These are phyloP conservation scores for Oreortyx pictus DNA, from an alignment of 2,797 vertebrate genomes.

Conservation along the genomic window DNA sequence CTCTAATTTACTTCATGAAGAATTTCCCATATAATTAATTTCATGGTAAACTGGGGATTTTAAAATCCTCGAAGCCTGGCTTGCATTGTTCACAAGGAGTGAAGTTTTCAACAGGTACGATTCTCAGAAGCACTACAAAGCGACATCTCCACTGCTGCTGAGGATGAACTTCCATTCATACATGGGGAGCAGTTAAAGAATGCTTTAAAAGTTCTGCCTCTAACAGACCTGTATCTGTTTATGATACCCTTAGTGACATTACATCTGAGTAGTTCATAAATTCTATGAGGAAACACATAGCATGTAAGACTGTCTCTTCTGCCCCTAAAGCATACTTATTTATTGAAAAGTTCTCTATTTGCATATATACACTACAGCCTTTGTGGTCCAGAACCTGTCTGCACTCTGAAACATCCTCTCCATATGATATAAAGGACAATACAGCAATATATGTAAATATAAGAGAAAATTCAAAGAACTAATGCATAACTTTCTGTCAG, in stretches of 20 bases:
- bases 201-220: neutral
- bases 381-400: neutral
- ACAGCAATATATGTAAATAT: neutral
- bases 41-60: neutral
- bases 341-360: neutral
- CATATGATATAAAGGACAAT: neutral
- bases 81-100: neutral
- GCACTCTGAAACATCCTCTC: neutral
- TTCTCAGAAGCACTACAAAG: neutral
- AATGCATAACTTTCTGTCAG: neutral
- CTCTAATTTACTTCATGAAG: neutral
- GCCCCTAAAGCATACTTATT: too few species aligned
- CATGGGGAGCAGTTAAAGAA: neutral
- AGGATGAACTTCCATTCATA: neutral
- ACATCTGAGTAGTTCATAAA: neutral
- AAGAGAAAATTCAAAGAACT: neutral
- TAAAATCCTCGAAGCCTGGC: neutral
- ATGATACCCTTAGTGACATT: neutral
- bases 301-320: neutral
- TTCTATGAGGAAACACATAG: neutral
- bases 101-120: neutral
- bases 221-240: neutral
- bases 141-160: neutral
- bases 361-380: neutral
- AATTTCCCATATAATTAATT: neutral